Conservation (phyloP, 2,797 vertebrate species). For the Gorsachius magnificus region DNA sequence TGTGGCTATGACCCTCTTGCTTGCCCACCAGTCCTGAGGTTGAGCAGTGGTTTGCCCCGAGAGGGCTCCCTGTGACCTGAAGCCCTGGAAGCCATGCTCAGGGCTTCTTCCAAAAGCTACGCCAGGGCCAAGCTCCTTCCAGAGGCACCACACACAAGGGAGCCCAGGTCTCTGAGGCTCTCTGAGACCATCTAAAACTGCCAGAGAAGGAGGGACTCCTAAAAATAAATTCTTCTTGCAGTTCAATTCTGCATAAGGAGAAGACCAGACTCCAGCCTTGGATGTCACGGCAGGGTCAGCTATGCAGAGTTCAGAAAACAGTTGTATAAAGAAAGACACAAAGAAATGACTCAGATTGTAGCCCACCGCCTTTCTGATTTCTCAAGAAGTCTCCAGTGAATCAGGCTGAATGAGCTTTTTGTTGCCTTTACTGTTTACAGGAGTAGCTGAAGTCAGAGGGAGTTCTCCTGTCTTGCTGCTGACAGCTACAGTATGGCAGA, state of each 20-base stretch:
- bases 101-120: background rate
- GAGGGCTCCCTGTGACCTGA: background rate
- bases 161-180: background rate
- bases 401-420: conserved; percentile 42
- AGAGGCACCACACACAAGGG: background rate
- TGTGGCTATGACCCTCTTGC: background rate
- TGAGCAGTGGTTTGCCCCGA: background rate
- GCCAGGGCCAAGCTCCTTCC: background rate
- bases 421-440: conserved; percentile 32
- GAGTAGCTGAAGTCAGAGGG: conserved; percentile 35
- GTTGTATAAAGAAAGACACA: conserved; percentile 12
- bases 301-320: conserved; percentile 32
- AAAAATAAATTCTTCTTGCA: background rate
- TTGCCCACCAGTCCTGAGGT: background rate
- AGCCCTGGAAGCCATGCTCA: background rate
- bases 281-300: background rate
- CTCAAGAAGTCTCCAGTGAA: conserved; percentile 37
- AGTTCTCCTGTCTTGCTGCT: conserved; percentile 42
- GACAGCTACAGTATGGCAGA: conserved; percentile 21
- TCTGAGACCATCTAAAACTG: background rate
- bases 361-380: conserved; percentile 18
- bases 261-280: background rate
- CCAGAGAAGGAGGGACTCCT: background rate
- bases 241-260: background rate
- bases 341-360: conserved; percentile 15